A percentile compares a stretch with the other conserved stretches of the same genome.
These are phyloP conservation scores for Drosophila busckii DNA, from an alignment of 1,140 invertebrate species.

Conservation along the genomic window DNA sequence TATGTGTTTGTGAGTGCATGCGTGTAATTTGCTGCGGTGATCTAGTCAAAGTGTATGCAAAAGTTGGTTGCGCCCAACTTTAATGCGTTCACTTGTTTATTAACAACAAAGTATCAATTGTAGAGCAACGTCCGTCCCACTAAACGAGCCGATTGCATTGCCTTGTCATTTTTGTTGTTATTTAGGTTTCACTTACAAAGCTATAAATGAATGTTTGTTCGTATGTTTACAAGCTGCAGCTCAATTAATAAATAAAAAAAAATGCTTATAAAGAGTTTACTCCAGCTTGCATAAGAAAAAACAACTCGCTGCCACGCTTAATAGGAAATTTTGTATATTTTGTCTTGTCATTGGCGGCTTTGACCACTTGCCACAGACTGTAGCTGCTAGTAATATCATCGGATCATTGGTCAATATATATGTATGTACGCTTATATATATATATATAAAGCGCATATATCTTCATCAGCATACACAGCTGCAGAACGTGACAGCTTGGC, in stretches of 20 bases:
- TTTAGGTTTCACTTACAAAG: not conserved
- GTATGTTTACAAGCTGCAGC: conserved; percentile 13
- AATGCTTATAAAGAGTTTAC: no score
- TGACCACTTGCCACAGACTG: conserved; percentile 3
- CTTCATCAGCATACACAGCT: conserved; percentile 36
- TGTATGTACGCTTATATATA: no score
- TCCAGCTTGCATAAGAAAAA: conserved; percentile 37
- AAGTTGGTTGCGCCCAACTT: no score
- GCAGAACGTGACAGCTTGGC: conserved; percentile 6
- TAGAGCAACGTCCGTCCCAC: no score
- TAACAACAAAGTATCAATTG: no score
- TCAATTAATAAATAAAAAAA: conserved; percentile 54
- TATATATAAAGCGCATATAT: no score
- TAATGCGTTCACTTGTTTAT: no score
- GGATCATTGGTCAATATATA: conserved; percentile 45
- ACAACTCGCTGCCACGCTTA: conserved; percentile 32
- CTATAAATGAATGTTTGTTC: not conserved
- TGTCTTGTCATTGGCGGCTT: conserved; percentile 32
- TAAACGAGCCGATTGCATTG: no score
- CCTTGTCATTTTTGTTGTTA: conserved; percentile 13
- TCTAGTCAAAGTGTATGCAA: no score
- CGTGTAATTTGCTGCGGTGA: no score
- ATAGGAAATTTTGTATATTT: conserved; percentile 38
- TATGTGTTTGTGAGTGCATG: no score
- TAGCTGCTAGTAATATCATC: conserved; percentile 2